These are phyloP conservation scores for Metacarcinus magister DNA, from an alignment of 2,888 invertebrate genomes.

Conservation along the genomic window DNA sequence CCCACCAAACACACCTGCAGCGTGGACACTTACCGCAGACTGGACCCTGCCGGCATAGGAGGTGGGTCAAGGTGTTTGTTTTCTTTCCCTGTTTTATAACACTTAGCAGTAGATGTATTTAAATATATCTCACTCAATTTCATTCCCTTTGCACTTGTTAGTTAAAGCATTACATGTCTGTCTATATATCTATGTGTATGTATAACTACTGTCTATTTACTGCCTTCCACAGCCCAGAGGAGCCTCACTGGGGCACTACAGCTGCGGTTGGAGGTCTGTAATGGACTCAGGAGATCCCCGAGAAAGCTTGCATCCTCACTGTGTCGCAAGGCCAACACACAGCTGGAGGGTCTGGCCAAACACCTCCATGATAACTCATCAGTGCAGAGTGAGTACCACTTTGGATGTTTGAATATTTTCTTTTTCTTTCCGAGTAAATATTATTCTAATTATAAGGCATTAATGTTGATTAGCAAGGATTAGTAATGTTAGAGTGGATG, in stretches of 20 bases:
- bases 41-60: background rate
- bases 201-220: background rate
- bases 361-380: constrained; percentile 64
- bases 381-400: constrained; percentile 50
- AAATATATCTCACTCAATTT: no score
- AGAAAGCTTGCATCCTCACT: background rate
- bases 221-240: background rate
- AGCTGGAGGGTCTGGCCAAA: constrained; percentile 70
- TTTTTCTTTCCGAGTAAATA: background rate
- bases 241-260: constrained; percentile 8
- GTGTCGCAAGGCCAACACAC: constrained; percentile 18
- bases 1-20: constrained; percentile 80
- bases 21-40: constrained; percentile 49
- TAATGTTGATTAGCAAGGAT: no score
- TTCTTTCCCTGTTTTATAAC: background rate
- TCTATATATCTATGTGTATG: background rate
- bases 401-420: background rate
- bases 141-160: no score
- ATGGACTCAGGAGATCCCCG: background rate
- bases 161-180: background rate
- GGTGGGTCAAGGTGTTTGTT: constrained; percentile 14
- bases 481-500: no score
- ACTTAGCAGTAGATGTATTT: no score
- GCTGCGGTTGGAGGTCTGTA: background rate
- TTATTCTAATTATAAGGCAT: no score